Evolutionary conservation across 2,888 invertebrate species (phyloP).

Genomic region (Strigamia crassipes): DNA sequence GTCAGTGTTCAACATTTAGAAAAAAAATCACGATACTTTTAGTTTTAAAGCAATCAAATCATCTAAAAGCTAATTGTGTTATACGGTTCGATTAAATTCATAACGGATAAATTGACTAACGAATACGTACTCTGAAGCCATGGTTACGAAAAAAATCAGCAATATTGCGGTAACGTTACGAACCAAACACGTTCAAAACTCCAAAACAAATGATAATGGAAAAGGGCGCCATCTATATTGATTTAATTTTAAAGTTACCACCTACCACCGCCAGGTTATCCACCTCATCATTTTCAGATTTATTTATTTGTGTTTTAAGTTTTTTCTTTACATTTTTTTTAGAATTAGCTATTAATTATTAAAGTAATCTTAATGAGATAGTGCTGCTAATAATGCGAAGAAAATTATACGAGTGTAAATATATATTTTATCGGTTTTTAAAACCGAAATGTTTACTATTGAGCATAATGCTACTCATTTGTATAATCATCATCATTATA

Average conservation of each 20-base stretch:
- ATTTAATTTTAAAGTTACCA: no score
- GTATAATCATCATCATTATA: not conserved
- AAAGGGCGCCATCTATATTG: no score
- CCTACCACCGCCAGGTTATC: no score
- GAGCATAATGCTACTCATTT: not conserved
- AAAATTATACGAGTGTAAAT: not conserved
- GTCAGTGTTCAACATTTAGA: no score
- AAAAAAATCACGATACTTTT: no score
- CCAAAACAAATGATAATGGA: no score
- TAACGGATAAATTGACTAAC: not conserved
- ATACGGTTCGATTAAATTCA: no score
- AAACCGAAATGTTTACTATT: not conserved
- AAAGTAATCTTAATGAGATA: not conserved
- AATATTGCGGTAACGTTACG: not conserved
- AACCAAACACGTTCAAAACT: not conserved
- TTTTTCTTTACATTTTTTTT: no score
- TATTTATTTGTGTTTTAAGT: no score
- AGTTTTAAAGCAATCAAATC: not conserved
- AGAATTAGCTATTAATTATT: not conserved
- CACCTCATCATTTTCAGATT: no score
- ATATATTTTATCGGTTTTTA: not conserved
- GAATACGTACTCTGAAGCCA: not conserved
- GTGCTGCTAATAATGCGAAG: not conserved
- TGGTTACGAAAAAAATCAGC: not conserved
- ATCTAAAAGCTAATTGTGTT: no score